These are phyloP conservation scores for Strix uralensis DNA, from an alignment of 2,113 vertebrate species.

Conservation along the genomic window DNA sequence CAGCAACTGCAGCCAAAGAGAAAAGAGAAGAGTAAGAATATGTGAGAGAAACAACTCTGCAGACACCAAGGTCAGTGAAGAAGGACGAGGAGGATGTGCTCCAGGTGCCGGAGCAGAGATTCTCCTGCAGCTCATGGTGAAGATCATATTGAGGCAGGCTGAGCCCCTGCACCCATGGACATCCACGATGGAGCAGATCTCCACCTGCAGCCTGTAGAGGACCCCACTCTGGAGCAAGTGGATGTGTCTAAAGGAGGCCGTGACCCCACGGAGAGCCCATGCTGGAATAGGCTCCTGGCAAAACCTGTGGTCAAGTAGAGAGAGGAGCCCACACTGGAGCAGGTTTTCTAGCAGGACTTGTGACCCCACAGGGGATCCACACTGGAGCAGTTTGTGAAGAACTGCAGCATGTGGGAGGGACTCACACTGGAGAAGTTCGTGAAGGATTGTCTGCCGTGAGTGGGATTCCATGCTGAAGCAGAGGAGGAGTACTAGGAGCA, in stretches of 20 bases:
- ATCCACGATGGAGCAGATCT: not conserved
- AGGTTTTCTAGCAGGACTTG: not conserved
- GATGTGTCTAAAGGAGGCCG: not conserved
- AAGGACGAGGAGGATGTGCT: not conserved
- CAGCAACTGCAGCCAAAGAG: not conserved
- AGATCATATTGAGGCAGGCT: not conserved
- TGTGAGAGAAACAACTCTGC: not conserved
- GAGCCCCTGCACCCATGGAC: not conserved
- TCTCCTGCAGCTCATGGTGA: not conserved
- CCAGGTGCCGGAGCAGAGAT: rapidly evolving
- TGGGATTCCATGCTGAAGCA: not conserved
- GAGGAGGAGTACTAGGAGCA: not conserved
- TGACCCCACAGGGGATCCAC: not conserved
- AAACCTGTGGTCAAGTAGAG: not conserved
- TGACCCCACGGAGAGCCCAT: rapidly evolving
- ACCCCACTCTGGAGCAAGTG: not conserved
- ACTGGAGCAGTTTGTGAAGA: not conserved
- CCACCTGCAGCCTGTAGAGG: too few species aligned
- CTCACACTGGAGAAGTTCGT: not conserved
- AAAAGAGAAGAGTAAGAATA: not conserved
- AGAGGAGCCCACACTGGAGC: not conserved
- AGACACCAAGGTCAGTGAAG: not conserved
- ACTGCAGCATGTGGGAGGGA: not conserved
- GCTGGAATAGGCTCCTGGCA: not conserved
- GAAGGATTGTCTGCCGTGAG: not conserved